These are phyloP conservation scores for Scarus forsteni DNA, from an alignment of 2,797 vertebrate species.

Conservation along the genomic window DNA sequence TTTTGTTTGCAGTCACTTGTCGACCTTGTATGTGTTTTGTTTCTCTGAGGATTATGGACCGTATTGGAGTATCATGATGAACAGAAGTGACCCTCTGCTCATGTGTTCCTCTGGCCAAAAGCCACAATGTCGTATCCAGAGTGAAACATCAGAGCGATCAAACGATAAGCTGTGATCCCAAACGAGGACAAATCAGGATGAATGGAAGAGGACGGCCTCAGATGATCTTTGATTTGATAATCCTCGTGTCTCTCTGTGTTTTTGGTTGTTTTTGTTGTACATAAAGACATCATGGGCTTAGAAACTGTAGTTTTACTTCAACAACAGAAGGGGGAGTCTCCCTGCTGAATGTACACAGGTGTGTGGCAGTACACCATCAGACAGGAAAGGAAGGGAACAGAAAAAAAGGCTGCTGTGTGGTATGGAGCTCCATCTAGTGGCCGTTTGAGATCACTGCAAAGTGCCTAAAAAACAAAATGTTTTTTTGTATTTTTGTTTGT, in stretches of 20 bases:
- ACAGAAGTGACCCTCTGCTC: constrained; percentile 22
- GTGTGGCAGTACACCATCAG: constrained; percentile 50
- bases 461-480: not conserved
- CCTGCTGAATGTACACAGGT: constrained; percentile 20
- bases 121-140: constrained; percentile 21
- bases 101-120: constrained; percentile 1
- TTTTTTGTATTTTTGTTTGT: not conserved
- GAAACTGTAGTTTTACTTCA: constrained; percentile 19
- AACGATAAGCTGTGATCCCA: constrained; percentile 41
- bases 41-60: constrained; percentile 47
- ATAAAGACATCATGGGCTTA: not conserved
- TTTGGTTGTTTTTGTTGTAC: constrained; percentile 3
- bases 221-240: constrained; percentile 11
- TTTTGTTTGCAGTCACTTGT: not conserved
- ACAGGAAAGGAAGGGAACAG: not conserved
- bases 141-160: constrained; percentile 28
- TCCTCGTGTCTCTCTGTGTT: constrained; percentile 6
- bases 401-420: constrained; percentile 12
- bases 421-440: constrained; percentile 65
- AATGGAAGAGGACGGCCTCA: constrained; percentile 13
- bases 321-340: constrained; percentile 40
- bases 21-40: not conserved
- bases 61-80: constrained; percentile 3
- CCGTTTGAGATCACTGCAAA: constrained; percentile 15
- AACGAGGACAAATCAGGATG: constrained; percentile 45